Conservation (phyloP, 2,888 invertebrate species). For the Phaonia tiefii region DNA sequence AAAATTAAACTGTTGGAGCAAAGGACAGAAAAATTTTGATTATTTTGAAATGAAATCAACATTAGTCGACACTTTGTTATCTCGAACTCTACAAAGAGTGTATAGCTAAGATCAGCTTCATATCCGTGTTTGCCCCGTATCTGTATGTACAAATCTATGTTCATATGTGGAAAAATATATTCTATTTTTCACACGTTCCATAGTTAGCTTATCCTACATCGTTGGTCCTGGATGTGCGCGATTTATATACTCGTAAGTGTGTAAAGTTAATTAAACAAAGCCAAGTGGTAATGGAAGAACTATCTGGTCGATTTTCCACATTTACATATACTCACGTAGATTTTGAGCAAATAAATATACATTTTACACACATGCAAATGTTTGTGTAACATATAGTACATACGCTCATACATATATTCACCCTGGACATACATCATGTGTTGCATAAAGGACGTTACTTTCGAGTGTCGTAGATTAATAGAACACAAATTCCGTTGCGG, state of each 20-base stretch:
- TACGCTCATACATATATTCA: neutral
- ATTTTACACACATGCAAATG: conserved; percentile 27
- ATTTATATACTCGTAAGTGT: conserved; percentile 54
- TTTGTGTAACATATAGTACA: neutral
- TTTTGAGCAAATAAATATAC: conserved; percentile 22
- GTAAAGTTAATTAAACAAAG: conserved; percentile 69
- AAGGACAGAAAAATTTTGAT: too few relatives aligned
- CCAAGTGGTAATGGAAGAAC: conserved; percentile 60
- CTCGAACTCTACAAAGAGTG: too few relatives aligned
- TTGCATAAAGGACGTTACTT: too few relatives aligned
- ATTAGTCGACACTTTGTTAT: too few relatives aligned
- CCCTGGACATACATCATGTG: too few relatives aligned
- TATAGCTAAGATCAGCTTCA: too few relatives aligned
- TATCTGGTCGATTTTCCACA: conserved; percentile 57
- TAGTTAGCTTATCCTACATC: conserved; percentile 74
- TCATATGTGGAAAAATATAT: conserved; percentile 36
- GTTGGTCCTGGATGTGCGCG: conserved; percentile 27
- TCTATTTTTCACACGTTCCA: conserved; percentile 77
- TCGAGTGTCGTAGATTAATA: too few relatives aligned
- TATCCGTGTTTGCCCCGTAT: too few relatives aligned
- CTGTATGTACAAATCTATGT: neutral
- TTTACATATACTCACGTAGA: conserved; percentile 1
- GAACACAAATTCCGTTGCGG: too few relatives aligned
- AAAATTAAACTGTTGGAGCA: too few relatives aligned
- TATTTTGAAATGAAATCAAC: too few relatives aligned